Evolutionary conservation across 1,140 invertebrate genomes (phyloP).

Genomic region (Hetaerina americana): DNA sequence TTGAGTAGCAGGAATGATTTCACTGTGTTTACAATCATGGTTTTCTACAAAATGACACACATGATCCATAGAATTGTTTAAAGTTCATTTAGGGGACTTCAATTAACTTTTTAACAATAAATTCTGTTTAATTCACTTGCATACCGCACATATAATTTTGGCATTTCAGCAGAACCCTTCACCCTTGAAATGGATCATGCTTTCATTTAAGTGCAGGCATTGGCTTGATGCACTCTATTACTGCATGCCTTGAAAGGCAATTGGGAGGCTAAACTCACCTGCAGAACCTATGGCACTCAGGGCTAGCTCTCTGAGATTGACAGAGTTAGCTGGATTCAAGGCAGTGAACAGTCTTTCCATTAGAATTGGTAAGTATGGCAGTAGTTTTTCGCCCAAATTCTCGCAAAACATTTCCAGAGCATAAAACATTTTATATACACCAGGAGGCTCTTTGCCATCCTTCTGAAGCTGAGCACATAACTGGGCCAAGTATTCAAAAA

Average conservation of each 20-base stretch:
- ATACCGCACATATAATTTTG: no score
- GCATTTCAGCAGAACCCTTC: background rate
- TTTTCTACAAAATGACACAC: no score
- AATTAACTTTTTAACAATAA: no score
- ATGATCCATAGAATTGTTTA: no score
- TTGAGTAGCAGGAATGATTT: no score
- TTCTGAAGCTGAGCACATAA: constrained; percentile 38
- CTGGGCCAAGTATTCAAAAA: constrained; percentile 54
- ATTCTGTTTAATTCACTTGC: no score
- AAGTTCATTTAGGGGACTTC: no score
- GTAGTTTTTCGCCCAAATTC: constrained; percentile 54
- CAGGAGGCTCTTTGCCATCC: constrained; percentile 41
- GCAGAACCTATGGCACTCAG: constrained; percentile 54
- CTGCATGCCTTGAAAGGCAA: no score
- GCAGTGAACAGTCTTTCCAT: constrained; percentile 55
- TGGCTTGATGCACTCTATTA: background rate
- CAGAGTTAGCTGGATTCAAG: constrained; percentile 37
- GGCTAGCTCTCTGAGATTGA: constrained; percentile 48
- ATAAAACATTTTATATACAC: constrained; percentile 61
- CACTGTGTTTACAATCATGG: no score
- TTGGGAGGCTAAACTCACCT: constrained; percentile 25
- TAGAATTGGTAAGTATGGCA: constrained; percentile 54
- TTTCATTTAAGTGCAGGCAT: no score
- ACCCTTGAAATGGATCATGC: background rate
- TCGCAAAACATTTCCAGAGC: constrained; percentile 69